Conservation (phyloP, 2,888 invertebrate species). For the Rhorus exstirpatorius region DNA sequence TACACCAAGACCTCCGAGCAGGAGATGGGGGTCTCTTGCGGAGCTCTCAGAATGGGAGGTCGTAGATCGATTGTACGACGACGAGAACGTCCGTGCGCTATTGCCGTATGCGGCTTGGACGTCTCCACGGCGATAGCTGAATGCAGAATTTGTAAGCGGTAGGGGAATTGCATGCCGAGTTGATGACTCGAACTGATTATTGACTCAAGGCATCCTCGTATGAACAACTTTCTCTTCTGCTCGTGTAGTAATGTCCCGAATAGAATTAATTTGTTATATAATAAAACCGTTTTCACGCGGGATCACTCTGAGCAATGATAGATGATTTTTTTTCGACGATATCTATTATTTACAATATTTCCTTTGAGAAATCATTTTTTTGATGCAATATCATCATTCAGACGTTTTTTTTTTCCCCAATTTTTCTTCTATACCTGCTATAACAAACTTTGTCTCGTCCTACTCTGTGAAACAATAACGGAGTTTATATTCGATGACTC, state of each 20-base stretch:
- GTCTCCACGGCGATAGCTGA: neutral
- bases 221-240: neutral
- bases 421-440: neutral
- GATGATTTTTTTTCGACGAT: too few species aligned
- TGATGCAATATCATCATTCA: neutral
- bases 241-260: neutral
- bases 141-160: slow-evolving; percentile 10
- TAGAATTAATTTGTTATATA: neutral
- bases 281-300: neutral
- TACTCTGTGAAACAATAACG: slow-evolving; percentile 37
- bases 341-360: neutral
- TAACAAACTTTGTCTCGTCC: slow-evolving; percentile 18
- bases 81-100: slow-evolving; percentile 40
- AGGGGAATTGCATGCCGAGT: slow-evolving; percentile 22
- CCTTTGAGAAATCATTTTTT: neutral
- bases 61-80: slow-evolving; percentile 59
- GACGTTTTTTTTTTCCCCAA: slow-evolving; percentile 1
- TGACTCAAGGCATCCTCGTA: slow-evolving; percentile 16
- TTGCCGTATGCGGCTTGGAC: slow-evolving; percentile 7
- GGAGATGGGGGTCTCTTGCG: slow-evolving; percentile 35
- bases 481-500: slow-evolving; percentile 51
- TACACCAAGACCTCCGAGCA: slow-evolving; percentile 48
- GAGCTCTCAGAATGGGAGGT: slow-evolving; percentile 56
- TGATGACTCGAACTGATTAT: slow-evolving; percentile 43
- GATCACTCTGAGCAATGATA: neutral